phyloP scores from a whole-genome alignment of 2,888 invertebrate species.

The Microctonus aethiopoides region DNA sequence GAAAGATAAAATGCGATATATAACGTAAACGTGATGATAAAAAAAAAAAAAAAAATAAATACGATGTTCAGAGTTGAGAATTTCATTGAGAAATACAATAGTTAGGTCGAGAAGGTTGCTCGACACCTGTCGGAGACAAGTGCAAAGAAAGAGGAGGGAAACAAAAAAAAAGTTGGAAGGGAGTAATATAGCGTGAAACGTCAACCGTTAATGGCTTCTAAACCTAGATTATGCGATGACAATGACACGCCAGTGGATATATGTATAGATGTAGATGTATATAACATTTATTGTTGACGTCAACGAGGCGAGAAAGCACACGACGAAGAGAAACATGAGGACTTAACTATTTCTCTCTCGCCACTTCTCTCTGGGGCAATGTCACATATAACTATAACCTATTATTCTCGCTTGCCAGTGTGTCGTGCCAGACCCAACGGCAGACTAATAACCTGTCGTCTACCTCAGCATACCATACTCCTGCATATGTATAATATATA shows the following conservation, averaged over 20 bases:
- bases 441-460: conserved; percentile 59
- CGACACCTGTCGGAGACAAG: conserved; percentile 51
- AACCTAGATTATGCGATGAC: conserved; percentile 56
- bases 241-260: conserved; percentile 50
- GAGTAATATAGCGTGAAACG: conserved; percentile 13
- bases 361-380: conserved; percentile 60
- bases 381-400: conserved; percentile 57
- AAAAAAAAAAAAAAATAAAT: conserved; percentile 1
- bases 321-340: conserved; percentile 14
- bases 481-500: no score
- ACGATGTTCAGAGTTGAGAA: conserved; percentile 27
- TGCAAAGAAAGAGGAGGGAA: conserved; percentile 43
- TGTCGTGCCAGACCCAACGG: conserved; percentile 52
- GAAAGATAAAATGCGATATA: conserved; percentile 20
- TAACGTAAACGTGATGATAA: neutral
- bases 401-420: conserved; percentile 56
- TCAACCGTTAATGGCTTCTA: conserved; percentile 46
- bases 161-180: conserved; percentile 31
- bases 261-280: neutral
- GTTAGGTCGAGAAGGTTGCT: conserved; percentile 50
- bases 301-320: conserved; percentile 23
- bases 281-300: neutral
- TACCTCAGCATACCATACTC: neutral
- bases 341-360: neutral
- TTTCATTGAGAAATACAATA: conserved; percentile 57